phyloP scores from a whole-genome alignment of 2,113 vertebrate genomes.

The Physeter macrocephalus region DNA sequence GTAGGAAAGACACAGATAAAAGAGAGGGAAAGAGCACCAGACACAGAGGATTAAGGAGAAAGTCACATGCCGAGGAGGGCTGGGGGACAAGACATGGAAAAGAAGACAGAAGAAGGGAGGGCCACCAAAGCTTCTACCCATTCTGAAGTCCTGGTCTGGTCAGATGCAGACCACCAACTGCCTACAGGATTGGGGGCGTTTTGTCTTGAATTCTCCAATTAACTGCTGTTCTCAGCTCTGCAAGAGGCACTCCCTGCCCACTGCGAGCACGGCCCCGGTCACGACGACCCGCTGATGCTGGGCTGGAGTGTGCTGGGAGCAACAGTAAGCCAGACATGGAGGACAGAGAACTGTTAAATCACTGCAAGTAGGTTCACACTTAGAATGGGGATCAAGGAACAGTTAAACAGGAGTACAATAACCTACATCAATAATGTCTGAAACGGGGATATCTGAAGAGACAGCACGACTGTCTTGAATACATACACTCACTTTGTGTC shows the following conservation, averaged over 20 bases:
- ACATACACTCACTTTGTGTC: neutral
- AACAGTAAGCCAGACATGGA: neutral
- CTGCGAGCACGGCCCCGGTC: accelerated
- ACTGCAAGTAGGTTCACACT: neutral
- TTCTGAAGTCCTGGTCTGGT: neutral
- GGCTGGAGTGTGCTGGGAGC: neutral
- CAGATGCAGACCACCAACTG: no score
- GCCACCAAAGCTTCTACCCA: neutral
- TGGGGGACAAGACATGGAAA: neutral
- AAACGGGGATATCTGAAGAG: neutral
- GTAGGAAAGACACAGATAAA: neutral
- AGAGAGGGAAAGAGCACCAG: no score
- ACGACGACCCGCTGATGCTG: neutral
- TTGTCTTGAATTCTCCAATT: neutral
- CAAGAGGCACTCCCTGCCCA: no score
- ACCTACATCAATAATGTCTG: neutral
- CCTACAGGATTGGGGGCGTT: neutral
- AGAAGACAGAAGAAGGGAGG: neutral
- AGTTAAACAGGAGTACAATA: neutral
- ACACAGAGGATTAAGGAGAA: neutral
- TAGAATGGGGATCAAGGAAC: neutral
- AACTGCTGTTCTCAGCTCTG: neutral
- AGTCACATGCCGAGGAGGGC: neutral
- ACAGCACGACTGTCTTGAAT: neutral
- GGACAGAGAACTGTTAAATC: neutral